Conservation (phyloP, 2,797 vertebrate species). For the Tiaroga cobitis region DNA sequence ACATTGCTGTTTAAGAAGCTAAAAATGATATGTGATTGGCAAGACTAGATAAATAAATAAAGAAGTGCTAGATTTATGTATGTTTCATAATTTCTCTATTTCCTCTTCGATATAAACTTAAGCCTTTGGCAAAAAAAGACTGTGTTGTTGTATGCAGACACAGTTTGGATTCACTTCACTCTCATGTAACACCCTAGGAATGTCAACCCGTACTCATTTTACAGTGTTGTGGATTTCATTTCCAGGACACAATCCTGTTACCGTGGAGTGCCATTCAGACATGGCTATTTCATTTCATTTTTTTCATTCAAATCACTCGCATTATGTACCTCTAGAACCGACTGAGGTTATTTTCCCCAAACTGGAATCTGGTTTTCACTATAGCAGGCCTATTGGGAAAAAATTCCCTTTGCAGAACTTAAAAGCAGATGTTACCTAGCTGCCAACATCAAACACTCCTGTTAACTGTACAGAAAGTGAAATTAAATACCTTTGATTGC, state of each 20-base stretch:
- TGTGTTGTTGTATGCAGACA: constrained; percentile 56
- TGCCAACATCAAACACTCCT: constrained; percentile 76
- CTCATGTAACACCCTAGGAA: constrained; percentile 62
- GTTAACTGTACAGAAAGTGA: constrained; percentile 75
- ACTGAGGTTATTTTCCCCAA: constrained; percentile 54
- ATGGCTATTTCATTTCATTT: constrained; percentile 65
- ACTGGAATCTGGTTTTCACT: constrained; percentile 59
- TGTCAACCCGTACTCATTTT: constrained; percentile 55
- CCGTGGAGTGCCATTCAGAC: constrained; percentile 61
- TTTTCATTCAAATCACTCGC: constrained; percentile 57
- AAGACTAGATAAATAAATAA: not conserved
- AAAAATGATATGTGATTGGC: constrained; percentile 36
- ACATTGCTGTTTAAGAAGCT: constrained; percentile 70
- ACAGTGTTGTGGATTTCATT: constrained; percentile 62
- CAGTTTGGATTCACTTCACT: constrained; percentile 49
- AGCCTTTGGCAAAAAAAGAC: constrained; percentile 36
- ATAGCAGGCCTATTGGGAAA: constrained; percentile 47
- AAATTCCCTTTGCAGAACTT: constrained; percentile 56
- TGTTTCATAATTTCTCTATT: constrained; percentile 38
- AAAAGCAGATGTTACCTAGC: constrained; percentile 78
- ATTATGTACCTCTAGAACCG: constrained; percentile 53
- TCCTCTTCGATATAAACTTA: constrained; percentile 22
- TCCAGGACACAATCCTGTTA: constrained; percentile 56
- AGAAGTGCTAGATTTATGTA: constrained; percentile 43
- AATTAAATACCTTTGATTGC: constrained; percentile 79